These are phyloP conservation scores for Ricordea florida DNA, from an alignment of 92 coral and sea anemone genomes.

Conservation along the genomic window DNA sequence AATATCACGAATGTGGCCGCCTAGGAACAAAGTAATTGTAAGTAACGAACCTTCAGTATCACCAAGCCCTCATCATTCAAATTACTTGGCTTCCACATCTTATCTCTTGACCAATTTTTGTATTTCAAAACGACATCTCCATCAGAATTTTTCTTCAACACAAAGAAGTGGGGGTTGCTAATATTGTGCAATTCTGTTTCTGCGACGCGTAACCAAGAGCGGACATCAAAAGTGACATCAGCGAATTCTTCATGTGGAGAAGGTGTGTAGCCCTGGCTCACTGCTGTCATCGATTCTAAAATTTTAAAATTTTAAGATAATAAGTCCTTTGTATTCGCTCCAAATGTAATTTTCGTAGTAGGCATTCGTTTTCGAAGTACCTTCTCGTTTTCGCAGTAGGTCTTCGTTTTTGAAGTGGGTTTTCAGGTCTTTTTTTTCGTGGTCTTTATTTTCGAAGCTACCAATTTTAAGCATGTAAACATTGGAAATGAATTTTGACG, in stretches of 20 bases:
- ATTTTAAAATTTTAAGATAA: no score
- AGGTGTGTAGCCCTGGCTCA: no score
- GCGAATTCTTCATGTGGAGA: not conserved
- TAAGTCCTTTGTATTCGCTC: no score
- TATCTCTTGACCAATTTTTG: constrained; percentile 19
- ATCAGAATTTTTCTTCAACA: not conserved
- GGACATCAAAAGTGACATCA: constrained; percentile 1
- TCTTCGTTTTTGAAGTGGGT: no score
- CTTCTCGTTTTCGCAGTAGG: no score
- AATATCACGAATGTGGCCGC: not conserved
- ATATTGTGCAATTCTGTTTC: not conserved
- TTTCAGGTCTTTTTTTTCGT: no score
- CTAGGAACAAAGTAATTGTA: not conserved
- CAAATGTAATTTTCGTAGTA: no score
- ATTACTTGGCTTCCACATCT: constrained; percentile 6
- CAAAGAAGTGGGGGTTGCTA: constrained; percentile 5
- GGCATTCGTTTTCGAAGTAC: no score
- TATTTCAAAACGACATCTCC: not conserved
- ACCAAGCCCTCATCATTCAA: not conserved
- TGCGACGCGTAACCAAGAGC: not conserved
- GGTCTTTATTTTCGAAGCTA: no score
- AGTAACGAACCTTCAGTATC: not conserved
- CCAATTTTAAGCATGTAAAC: no score
- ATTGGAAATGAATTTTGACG: no score
- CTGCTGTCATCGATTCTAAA: no score